Conservation (phyloP, 2,797 vertebrate genomes). For the Poecilia picta region DNA sequence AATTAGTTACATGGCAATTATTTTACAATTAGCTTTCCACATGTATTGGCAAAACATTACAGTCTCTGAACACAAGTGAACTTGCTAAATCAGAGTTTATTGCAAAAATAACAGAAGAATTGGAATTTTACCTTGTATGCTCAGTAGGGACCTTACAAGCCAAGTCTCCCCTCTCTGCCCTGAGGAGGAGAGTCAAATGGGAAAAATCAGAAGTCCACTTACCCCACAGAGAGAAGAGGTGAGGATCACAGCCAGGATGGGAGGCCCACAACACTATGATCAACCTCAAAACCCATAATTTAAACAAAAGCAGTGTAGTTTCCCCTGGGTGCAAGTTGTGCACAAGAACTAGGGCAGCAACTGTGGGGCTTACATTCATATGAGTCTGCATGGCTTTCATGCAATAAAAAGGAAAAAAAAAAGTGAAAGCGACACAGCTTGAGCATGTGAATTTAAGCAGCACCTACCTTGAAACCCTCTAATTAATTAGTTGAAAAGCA, state of each 20-base stretch:
- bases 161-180: constrained; percentile 77
- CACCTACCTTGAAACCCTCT: constrained; percentile 81
- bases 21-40: constrained; percentile 23
- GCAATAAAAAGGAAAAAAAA: constrained; percentile 67
- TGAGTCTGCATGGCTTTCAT: constrained; percentile 67
- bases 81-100: constrained; percentile 32
- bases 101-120: constrained; percentile 53
- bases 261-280: constrained; percentile 72
- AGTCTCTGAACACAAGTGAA: constrained; percentile 26
- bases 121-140: constrained; percentile 78
- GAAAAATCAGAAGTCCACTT: constrained; percentile 81
- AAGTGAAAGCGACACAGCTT: constrained; percentile 38
- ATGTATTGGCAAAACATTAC: constrained; percentile 45
- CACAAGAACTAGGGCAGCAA: constrained; percentile 57
- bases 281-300: constrained; percentile 52
- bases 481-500: constrained; percentile 50
- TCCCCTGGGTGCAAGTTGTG: constrained; percentile 51
- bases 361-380: constrained; percentile 53
- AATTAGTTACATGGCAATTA: background rate
- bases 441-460: constrained; percentile 53
- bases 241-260: constrained; percentile 76
- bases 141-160: constrained; percentile 79
- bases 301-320: constrained; percentile 60
- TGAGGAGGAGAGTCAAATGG: constrained; percentile 80
- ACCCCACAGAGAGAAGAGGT: constrained; percentile 78